Evolutionary conservation across 2,113 vertebrate genomes (phyloP), one percentile per base, ranked within the genome.

Genomic region (Gopherus evgoodei): DNA sequence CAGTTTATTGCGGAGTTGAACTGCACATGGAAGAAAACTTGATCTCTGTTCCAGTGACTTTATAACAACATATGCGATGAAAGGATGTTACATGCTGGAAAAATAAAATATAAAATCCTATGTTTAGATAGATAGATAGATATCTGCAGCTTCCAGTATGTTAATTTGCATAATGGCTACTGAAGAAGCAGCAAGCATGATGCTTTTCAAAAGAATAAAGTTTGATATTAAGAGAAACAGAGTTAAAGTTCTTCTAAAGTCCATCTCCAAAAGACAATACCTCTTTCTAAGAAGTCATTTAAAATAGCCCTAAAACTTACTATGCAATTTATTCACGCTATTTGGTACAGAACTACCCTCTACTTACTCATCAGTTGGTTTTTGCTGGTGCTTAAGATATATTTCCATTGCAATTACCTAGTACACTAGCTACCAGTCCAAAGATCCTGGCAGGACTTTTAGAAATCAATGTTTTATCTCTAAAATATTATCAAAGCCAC

Each of bases 131-230:
- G 6, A 47, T 3, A 16, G 6, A 57, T 57, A 11, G 0, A 25
- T 11, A 78, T 24, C n/a, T 72, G 0, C 56, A 50, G 21, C 21
- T 79, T 59, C 6, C 50, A 69, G 44, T 5, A 0, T 0, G 52
- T 47, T 4, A 1, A 11, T 42, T 82, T 86, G 16, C 38, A 11
- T 10, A 17, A 12, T 0, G 1, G 31, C 8, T 79, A 50, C n/a
- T 47, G 72, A 31, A 27, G 0, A n/a, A 75, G 65, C 14, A 90
- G 6, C 90, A 75, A 19, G 72, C 22, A 53, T 47, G 75, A 47
- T 12, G 19, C 75, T 47, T 47, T 78, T 78, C 75, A 78, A 75
- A 78, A 88, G 81, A 3, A 81, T 14, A 50, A 52, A 56, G 2
- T 3, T 0, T 49, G 65, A 86, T 92, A 57, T 27, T 1, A 54